Base-by-base conservation (phyloP, 2,888 invertebrate species). In the Agrotis clavis region DNA sequence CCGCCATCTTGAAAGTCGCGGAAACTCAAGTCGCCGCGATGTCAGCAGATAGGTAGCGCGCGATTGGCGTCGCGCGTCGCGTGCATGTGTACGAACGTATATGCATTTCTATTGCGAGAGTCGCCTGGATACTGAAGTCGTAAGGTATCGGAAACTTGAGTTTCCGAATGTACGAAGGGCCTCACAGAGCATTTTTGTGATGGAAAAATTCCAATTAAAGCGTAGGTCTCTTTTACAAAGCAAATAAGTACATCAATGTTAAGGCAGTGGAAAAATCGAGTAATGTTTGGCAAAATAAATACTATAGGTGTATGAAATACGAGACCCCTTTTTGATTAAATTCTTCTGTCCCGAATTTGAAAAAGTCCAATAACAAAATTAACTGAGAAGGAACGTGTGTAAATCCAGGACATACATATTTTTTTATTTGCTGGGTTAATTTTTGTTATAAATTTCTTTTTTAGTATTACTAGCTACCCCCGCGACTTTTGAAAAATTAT, bases 301-400 rank as follows among this genome's bases (percentile, higher is more conserved):
- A 62, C 48, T 41, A 56, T n/a, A 73, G 45, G 45, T n/a, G n/a
- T n/a, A n/a, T n/a, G 5, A 57, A 30, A 73, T 45, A 9, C 45
- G n/a, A 45, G 19, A 57, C 45, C 64, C 65, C 41, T 73, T 73
- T 65, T 72, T 51, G 50, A 72, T 72, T 72, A 72, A 65, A 72
- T 64, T 63, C 48, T 64, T 63, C 25, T 14, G 14, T 56, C 1
- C 30, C 30, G 30, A 56, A 57, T 50, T n/a, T 5, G 45, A n/a
- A 57, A 30, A 11, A 19, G 13, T 19, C 19, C 21, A 50, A 57
- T 50, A 57, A 56, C 56, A 30, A 41, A 41, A 41, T 41, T 41
- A 41, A 64, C 21, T 56, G 30, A 50, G 45, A n/a, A 45, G 0
- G 0, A 65, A 47, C 35, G 18, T 66, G 25, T 9, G 21, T 19